Evolutionary conservation across 2,797 vertebrate genomes (phyloP), one percentile per base, ranked within the genome.

Genomic region (Leptodactylus fallax): DNA sequence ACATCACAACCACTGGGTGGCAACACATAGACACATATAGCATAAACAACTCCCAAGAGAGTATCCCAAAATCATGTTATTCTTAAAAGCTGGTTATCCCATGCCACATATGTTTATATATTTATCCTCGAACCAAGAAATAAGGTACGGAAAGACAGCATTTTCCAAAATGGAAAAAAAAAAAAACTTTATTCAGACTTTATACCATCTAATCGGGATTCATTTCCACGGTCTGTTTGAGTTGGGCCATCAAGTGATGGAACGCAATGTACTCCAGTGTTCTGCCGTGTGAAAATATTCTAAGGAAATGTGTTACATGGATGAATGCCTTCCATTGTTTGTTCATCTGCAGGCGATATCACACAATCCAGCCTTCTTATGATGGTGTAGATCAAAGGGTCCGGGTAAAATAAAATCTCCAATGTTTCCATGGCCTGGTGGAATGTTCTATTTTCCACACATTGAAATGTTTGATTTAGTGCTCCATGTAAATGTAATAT

Each of bases 401-500:
- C 16, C 17, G 6, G 47, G 10, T n/a, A 55, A 55, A 72, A 60
- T 47, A 14, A 14, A 83, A 83, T 83, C 58, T 17, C 19, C 27
- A 55, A 25, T 71, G 51, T 72, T 21, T 83, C 23, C 17, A 3
- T n/a, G 25, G 67, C 8, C 3, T 56, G 8, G 36, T 45, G 3
- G 60, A 61, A 61, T 10, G 71, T 60, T 27, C 12, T 60, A 2
- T 76, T 55, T 36, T 49, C 0, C 6, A 10, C 3, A 36, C 17
- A 19, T 7, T 8, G 25, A 49, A 14, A 45, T 81, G 1, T 74
- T 56, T 65, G 69, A 78, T 72, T 82, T 87, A 74, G 56, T 13
- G 63, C 36, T 51, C 67, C 53, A 87, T 86, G 51, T 72, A 86
- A 81, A 81, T 81, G 53, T 61, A 49, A 86, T 72, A 72, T 86